Evolutionary conservation across 2,888 invertebrate genomes (phyloP), one percentile per base, ranked within the genome.

Genomic region (Gerris lacustris): DNA sequence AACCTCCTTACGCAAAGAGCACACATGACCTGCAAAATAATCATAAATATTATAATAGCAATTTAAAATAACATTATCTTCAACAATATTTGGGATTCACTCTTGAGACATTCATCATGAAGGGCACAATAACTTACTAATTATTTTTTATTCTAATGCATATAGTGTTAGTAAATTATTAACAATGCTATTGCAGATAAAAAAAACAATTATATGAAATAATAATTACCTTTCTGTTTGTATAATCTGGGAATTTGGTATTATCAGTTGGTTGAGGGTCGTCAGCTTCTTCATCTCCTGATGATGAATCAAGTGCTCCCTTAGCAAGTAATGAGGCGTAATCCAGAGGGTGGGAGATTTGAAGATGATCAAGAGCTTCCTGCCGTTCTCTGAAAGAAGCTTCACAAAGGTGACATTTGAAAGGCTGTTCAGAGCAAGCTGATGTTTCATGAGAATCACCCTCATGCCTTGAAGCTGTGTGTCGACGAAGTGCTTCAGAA

Each of bases 361-460:
- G 88, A 76, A 94, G 88, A 78, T 96, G 96, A 45, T 88, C 88
- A 73, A 95, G 81, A 43, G 93, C 92, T 18, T 89, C 90, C 72
- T 87, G 85, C 5, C 95, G 84, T 66, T 90, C 91, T 0, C 86
- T 85, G 78, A 91, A 96, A 0, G 93, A 91, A 7, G 87, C 88
- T 77, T 95, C 95, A 79, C 96, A 96, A 0, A 96, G 83, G 81
- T 96, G 94, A 78, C 96, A 96, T 80, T 94, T 94, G 82, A 91
- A 95, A 6, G 92, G 91, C 70, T 91, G 80, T 75, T 91, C 90
- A 1, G 86, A 85, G 47, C 74, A 71, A 15, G 66, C 47, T 45
- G 67, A 47, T 11, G 67, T 64, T 1, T 64, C 64, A 9, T 64
- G 64, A n/a, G 64, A 31, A 64, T 18, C 18, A 31, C 31, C 31